phyloP scores from a whole-genome alignment of 1,140 invertebrate species.

The Drosophila sechellia region DNA sequence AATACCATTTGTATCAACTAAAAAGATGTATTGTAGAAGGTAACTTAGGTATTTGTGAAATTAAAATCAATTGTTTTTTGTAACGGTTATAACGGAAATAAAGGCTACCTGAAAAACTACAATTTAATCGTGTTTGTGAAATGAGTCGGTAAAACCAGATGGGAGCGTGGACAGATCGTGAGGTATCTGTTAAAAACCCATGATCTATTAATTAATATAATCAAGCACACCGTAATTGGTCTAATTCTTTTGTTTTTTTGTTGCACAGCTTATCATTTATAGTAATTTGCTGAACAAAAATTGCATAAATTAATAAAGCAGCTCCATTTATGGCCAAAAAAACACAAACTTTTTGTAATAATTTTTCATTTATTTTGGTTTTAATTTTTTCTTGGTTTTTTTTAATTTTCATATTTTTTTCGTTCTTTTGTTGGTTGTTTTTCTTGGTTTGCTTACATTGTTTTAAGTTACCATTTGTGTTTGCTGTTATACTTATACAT shows the following conservation, averaged over 20 bases:
- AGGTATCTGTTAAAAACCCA: conserved; percentile 16
- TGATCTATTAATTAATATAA: conserved; percentile 33
- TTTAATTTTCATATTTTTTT: conserved; percentile 53
- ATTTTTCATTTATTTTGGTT: conserved; percentile 77
- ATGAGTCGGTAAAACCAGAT: neutral
- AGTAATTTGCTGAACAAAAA: conserved; percentile 7
- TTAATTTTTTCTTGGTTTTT: conserved; percentile 65
- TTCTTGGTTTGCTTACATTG: conserved; percentile 56
- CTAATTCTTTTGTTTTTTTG: conserved; percentile 50
- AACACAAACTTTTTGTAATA: conserved; percentile 37
- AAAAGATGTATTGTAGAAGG: too few species aligned
- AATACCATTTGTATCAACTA: too few species aligned
- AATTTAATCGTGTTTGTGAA: neutral
- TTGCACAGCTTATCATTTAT: conserved; percentile 5
- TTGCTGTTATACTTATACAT: conserved; percentile 68
- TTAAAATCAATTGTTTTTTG: neutral
- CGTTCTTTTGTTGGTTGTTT: conserved; percentile 61
- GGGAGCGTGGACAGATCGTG: conserved; percentile 25
- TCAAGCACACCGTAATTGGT: conserved; percentile 19
- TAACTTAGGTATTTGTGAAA: too few species aligned
- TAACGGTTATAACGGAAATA: neutral
- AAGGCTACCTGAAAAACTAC: neutral
- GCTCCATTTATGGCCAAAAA: neutral
- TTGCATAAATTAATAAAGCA: conserved; percentile 14
- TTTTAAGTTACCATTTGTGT: conserved; percentile 40